Conservation (phyloP, 2,113 vertebrate genomes). For the Pipa parva region DNA sequence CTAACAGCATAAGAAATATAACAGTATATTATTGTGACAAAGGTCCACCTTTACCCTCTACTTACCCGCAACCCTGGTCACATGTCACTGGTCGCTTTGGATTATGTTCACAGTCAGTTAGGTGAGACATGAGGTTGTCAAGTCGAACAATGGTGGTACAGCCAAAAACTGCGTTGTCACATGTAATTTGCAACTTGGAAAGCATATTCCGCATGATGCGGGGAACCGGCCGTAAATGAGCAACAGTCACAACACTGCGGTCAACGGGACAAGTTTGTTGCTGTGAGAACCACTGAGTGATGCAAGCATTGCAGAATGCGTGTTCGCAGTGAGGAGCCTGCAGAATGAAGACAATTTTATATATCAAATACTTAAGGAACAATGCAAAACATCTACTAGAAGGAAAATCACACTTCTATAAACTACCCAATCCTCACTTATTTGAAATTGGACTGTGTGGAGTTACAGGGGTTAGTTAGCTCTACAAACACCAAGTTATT, state of each 20-base stretch:
- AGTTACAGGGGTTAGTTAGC: too few species aligned
- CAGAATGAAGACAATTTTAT: neutral
- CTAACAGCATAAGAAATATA: neutral
- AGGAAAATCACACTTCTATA: too few species aligned
- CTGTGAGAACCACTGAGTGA: constrained; percentile 98
- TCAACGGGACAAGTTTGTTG: constrained; percentile 98
- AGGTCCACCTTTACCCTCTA: constrained; percentile 35
- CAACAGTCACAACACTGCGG: constrained; percentile 93
- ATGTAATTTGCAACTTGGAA: constrained; percentile 93
- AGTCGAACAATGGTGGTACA: constrained; percentile 87
- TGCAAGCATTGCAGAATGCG: constrained; percentile 98
- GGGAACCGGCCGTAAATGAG: constrained; percentile 92
- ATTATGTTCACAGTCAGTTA: constrained; percentile 96
- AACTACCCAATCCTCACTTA: too few species aligned
- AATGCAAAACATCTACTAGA: too few species aligned
- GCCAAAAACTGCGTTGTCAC: constrained; percentile 92
- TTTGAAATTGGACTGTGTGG: too few species aligned
- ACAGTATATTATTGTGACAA: neutral
- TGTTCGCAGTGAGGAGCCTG: constrained; percentile 97
- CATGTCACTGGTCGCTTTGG: constrained; percentile 93
- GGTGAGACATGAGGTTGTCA: constrained; percentile 93
- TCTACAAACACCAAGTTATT: too few species aligned
- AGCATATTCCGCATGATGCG: constrained; percentile 99
- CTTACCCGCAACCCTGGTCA: constrained; percentile 93
- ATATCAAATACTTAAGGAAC: too few species aligned